Conservation (phyloP, 2,888 invertebrate species). For the Cephus pulcher region DNA sequence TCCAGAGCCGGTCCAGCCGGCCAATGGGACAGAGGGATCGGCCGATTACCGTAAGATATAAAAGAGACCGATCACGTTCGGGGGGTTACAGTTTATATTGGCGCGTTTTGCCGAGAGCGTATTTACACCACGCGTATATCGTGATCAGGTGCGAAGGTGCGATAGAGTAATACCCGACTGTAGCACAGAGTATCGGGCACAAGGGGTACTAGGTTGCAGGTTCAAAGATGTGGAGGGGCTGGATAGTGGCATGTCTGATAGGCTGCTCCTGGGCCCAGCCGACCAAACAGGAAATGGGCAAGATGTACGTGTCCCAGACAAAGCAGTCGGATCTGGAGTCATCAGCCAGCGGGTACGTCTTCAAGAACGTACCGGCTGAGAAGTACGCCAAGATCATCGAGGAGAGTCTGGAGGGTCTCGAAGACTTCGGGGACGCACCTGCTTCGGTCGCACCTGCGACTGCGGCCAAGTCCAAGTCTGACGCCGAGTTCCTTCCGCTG, state of each 20-base stretch:
- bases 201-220: neutral
- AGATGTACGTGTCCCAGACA: constrained; percentile 70
- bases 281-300: constrained; percentile 42
- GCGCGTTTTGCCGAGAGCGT: constrained; percentile 30
- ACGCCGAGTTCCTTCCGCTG: constrained; percentile 42
- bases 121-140: neutral
- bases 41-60: constrained; percentile 45
- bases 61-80: constrained; percentile 44
- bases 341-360: constrained; percentile 68
- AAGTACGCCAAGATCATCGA: constrained; percentile 59
- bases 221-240: constrained; percentile 10
- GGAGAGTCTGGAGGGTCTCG: constrained; percentile 31
- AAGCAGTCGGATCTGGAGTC: constrained; percentile 70
- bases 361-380: constrained; percentile 27
- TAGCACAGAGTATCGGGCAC: neutral
- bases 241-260: constrained; percentile 21
- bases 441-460: constrained; percentile 36
- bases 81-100: constrained; percentile 45
- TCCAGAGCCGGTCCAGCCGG: constrained; percentile 30
- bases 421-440: constrained; percentile 28
- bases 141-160: neutral
- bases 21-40: constrained; percentile 33
- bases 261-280: constrained; percentile 27
- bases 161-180: neutral
- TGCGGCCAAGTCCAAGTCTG: constrained; percentile 28